These are phyloP conservation scores for Tachycineta bicolor DNA, from an alignment of 2,113 vertebrate species.

Conservation along the genomic window DNA sequence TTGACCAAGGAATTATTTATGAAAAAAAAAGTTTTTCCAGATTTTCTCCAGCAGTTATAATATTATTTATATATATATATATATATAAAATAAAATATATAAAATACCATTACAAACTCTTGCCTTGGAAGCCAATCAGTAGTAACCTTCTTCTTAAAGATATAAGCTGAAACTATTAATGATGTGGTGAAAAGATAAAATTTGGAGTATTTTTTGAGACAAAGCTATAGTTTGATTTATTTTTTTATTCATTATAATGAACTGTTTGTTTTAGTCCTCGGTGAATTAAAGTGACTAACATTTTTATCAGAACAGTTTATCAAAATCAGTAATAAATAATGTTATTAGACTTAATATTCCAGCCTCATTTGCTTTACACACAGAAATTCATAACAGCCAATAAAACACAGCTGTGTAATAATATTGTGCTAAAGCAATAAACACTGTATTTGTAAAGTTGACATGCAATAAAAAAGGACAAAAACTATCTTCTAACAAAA, in stretches of 20 bases:
- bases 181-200: not conserved
- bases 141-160: not conserved
- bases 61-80: no score
- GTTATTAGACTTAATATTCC: slow-evolving; percentile 34
- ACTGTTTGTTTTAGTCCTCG: not conserved
- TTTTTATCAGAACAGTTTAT: slow-evolving; percentile 33
- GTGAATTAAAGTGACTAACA: slow-evolving; percentile 20
- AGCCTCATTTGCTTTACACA: slow-evolving; percentile 41
- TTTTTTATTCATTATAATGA: slow-evolving; percentile 11
- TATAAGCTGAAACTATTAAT: not conserved
- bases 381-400: not conserved
- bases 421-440: not conserved
- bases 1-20: not conserved
- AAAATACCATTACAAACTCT: not conserved
- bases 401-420: slow-evolving; percentile 18
- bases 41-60: not conserved
- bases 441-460: not conserved
- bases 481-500: not conserved
- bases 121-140: not conserved
- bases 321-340: slow-evolving; percentile 42
- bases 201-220: not conserved
- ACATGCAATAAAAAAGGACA: not conserved
- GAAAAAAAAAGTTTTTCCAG: not conserved
- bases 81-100: no score
- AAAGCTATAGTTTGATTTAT: not conserved